Base-by-base conservation (phyloP, 2,797 vertebrate genomes). In the Melanotaenia maccullochi region DNA sequence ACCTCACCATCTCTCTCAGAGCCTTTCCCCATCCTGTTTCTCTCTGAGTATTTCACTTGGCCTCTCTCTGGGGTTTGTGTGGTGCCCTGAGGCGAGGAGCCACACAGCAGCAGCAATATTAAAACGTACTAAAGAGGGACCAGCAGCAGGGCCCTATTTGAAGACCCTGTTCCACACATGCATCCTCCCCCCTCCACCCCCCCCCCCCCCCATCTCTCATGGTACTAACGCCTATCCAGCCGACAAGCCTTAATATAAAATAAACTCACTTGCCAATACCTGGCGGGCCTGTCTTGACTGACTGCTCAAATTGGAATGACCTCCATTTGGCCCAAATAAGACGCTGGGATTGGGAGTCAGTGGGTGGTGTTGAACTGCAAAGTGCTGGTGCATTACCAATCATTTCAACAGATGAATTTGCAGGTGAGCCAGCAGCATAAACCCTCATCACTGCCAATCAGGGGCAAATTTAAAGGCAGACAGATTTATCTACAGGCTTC, bases 121-220 rank as follows among this genome's bases (percentile, higher is more conserved):
- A 94, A 93, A 93, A 92, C 81, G 73, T 87, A 87, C 87, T 86
- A 91, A 92, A 93, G 86, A 91, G 85, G 79, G 84, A 85, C 79
- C 87, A 84, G 86, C 85, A 83, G 85, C 77, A 65, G 79, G 81
- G 74, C 78, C 80, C 60, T 75, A 75, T 82, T 83, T 60, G 28
- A 75, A 87, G 85, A 85, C 81, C 79, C 56, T 64, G 64, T 58
- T 70, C 63, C 60, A 33, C 62, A 67, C 55, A 58, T 51, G 71
- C 54, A 11, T 68, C 63, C 60, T 30, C 62, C 65, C 55, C 59
- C 47, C 7, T 22, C 3, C 38, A 9, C 59, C 59, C 57, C 9
- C 69, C 3, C 38, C 2, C 59, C 59, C 57, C 9, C 69, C 56
- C 66, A 61, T 38, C 67, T 75, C 78, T 83, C 63, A 1, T 66